Evolutionary conservation across 2,797 vertebrate species (phyloP).

Genomic region (Cirrhinus molitorella): DNA sequence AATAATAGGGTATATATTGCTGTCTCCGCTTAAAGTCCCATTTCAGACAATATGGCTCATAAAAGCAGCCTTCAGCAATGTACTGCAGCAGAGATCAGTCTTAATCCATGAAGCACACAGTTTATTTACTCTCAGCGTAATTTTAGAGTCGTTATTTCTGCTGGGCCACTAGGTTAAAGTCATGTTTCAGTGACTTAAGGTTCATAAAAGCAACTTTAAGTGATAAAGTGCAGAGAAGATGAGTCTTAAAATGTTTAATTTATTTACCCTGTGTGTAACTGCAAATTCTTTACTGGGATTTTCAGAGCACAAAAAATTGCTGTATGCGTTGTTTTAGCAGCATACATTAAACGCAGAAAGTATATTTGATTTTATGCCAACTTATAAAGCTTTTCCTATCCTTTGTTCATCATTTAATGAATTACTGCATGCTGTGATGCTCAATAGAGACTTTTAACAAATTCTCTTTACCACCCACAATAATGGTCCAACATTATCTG

Average conservation of each 20-base stretch:
- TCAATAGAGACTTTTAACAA: background rate
- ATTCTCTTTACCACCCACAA: background rate
- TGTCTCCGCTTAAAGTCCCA: constrained; percentile 30
- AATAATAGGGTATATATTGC: constrained; percentile 49
- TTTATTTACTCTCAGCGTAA: constrained; percentile 32
- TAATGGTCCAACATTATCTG: background rate
- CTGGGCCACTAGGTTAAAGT: constrained; percentile 36
- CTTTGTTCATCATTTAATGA: background rate
- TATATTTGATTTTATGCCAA: background rate
- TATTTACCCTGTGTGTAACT: background rate
- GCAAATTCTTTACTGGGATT: background rate
- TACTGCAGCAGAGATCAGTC: constrained; percentile 26
- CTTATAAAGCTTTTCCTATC: background rate
- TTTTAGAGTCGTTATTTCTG: constrained; percentile 32
- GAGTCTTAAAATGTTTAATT: constrained; percentile 26
- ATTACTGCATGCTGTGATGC: background rate
- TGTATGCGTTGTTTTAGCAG: background rate
- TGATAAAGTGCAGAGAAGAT: background rate
- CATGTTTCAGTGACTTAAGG: background rate
- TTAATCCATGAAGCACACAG: background rate
- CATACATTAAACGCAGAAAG: constrained; percentile 2
- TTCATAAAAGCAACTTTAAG: constrained; percentile 1
- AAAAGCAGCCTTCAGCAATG: constrained; percentile 27
- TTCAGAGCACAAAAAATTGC: background rate
- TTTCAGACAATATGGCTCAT: constrained; percentile 41